These are phyloP conservation scores for Spheniscus mendiculus DNA, from an alignment of 2,113 vertebrate genomes.

Conservation along the genomic window DNA sequence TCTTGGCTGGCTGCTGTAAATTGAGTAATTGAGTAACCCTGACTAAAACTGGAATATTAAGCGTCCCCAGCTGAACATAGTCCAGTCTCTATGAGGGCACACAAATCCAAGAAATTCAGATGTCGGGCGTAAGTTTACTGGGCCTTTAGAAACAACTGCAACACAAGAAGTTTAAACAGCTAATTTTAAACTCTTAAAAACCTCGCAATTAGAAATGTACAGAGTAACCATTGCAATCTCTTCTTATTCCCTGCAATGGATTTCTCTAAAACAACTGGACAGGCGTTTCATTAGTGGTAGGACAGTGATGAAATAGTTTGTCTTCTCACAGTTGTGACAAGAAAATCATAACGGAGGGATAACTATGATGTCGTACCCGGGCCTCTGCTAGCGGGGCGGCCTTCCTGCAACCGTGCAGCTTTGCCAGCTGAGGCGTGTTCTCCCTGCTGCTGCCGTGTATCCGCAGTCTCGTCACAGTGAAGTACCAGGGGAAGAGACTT, in stretches of 20 bases:
- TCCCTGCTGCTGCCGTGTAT: accelerated
- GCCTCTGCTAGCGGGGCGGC: neutral
- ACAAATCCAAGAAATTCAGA: neutral
- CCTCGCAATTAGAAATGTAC: accelerated
- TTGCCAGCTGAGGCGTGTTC: neutral
- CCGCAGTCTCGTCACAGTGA: neutral
- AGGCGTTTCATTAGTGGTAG: neutral
- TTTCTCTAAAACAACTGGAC: neutral
- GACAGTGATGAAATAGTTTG: neutral
- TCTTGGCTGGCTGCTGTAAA: neutral
- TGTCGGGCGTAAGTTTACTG: neutral
- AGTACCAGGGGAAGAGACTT: neutral
- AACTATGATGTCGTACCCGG: accelerated
- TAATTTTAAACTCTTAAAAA: neutral
- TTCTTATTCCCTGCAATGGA: neutral
- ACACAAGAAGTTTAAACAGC: neutral
- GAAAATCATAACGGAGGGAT: neutral
- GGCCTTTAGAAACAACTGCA: neutral
- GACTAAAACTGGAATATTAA: neutral
- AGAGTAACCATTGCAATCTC: neutral
- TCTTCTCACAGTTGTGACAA: neutral
- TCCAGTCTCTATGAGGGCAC: neutral
- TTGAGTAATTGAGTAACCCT: neutral
- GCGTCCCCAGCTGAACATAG: neutral
- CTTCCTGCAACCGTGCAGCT: neutral